A percentile compares a stretch with the other conserved stretches of the same genome.
Evolutionary conservation across 30 jellyfish, hydroid and myxozoan genomes (phyloP).

Genomic region (Hydractinia symbiolongicarpus): DNA sequence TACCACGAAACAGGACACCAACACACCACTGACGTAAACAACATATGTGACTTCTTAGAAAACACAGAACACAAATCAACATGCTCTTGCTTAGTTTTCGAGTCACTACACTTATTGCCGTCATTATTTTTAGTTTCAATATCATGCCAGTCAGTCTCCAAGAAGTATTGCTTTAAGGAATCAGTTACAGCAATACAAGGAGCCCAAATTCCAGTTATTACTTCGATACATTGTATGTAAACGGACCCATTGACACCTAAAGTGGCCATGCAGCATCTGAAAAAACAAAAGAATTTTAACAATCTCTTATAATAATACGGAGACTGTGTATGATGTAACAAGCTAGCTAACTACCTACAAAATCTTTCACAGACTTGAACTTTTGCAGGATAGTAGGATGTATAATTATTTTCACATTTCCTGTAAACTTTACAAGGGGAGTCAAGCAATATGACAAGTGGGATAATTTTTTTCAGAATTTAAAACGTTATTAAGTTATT

Average conservation of each 20-base stretch:
- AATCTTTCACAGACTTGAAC: no score
- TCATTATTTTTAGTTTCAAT: neutral
- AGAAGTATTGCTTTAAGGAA: neutral
- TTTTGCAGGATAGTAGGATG: no score
- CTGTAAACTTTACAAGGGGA: no score
- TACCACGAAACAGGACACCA: conserved; percentile 28
- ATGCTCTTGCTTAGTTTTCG: neutral
- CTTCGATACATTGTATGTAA: neutral
- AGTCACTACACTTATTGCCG: neutral
- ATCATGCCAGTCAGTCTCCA: conserved; percentile 13
- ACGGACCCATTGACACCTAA: conserved; percentile 24
- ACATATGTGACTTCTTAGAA: conserved; percentile 12
- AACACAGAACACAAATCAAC: neutral
- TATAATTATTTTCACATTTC: no score
- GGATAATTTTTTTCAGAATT: no score
- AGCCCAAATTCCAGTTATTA: conserved; percentile 17
- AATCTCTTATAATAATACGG: no score
- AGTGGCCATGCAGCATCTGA: conserved; percentile 27
- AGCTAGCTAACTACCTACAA: no score
- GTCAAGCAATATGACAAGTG: no score
- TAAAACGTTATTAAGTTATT: no score
- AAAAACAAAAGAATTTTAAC: neutral
- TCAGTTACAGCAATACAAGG: conserved; percentile 20
- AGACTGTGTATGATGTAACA: no score
- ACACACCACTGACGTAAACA: conserved; percentile 15